phyloP scores from a whole-genome alignment of 2,113 vertebrate species.

The Pelecanoides urinatrix region DNA sequence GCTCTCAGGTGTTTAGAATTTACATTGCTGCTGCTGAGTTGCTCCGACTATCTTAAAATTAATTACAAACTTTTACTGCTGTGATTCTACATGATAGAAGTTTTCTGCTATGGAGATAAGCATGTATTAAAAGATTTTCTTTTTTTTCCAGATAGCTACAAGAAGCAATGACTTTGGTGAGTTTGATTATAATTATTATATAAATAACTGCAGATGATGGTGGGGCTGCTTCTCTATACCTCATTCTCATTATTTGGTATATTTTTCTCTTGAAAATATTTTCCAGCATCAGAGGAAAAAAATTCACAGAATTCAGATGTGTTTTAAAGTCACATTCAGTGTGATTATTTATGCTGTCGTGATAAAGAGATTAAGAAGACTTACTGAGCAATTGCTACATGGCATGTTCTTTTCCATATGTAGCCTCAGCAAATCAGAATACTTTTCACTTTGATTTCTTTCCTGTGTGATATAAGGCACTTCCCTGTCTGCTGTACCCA shows the following conservation, averaged over 20 bases:
- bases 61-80: not conserved
- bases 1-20: not conserved
- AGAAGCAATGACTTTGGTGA: conserved; percentile 47
- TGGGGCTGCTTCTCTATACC: not conserved
- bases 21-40: not conserved
- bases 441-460: not conserved
- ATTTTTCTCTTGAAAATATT: not conserved
- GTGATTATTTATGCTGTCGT: not conserved
- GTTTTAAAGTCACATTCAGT: not conserved
- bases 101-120: not conserved
- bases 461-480: not conserved
- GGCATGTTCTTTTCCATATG: not conserved
- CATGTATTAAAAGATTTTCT: not conserved
- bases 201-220: not conserved
- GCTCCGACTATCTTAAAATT: not conserved
- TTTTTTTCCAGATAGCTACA: conserved; percentile 10
- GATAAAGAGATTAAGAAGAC: not conserved
- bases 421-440: not conserved
- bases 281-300: not conserved
- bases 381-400: not conserved
- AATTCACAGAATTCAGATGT: not conserved
- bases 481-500: not conserved
- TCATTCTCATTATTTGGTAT: not conserved
- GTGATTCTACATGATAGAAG: not conserved
- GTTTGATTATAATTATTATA: conserved; percentile 11